Evolutionary conservation across 2,113 vertebrate species (phyloP), one percentile per base, ranked within the genome.

Genomic region (Taxidea taxus): DNA sequence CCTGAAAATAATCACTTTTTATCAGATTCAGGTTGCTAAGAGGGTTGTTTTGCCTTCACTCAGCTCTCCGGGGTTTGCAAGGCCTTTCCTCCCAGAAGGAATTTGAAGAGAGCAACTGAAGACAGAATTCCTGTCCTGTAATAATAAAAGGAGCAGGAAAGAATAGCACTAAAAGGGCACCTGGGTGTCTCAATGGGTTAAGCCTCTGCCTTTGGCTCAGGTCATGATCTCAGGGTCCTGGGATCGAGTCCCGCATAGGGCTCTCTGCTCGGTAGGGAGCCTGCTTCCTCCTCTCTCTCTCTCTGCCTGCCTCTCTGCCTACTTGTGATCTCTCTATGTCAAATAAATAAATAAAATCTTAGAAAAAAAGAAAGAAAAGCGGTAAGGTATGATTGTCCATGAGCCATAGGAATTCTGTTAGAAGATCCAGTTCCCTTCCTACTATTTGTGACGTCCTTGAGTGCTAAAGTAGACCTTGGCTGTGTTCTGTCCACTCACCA

Each of bases 381-480:
- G 62, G 23, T 12, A 80, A 77, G 21, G 14, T n/a, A 0, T 31
- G 34, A 25, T 18, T 49, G 5, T 49, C 49, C 1, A 2, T 27
- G 44, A 72, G 77, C 64, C 11, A 1, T 29, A 44, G 11, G 60
- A 80, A 47, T 58, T n/a, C 68, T 56, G 1, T 11, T 39, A 7
- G 15, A 83, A 75, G 75, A 66, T 68, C 49, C 6, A 0, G 1
- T 14, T 84, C 42, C 75, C 56, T 64, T 42, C 23, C 58, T 18
- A 6, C 9, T 1, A 27, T 15, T 47, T 47, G 12, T n/a, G 39
- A 12, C 78, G 34, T 49, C 49, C 0, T 0, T 5, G 29, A 9
- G 6, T 29, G 42, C 37, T 72, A 0, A 47, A 4, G 44, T 2
- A 31, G 83, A 34, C 11, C 31, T 44, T 49, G 39, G 29, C 56